Base-by-base conservation (phyloP, 2,888 invertebrate species). In the Ochropleura plecta region DNA sequence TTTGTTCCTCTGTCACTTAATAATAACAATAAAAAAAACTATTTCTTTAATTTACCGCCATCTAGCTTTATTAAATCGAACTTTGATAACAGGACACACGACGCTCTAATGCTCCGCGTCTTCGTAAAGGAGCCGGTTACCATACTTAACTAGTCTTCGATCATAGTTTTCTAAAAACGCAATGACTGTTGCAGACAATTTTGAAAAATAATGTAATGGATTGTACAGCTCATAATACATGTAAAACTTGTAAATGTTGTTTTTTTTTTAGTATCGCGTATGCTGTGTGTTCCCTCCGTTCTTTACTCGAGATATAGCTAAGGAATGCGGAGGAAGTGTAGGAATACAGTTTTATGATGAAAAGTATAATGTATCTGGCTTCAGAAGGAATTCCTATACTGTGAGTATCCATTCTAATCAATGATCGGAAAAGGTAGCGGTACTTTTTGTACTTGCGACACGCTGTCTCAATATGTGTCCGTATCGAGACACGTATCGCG, bases 211-310 rank as follows among this genome's bases (percentile, higher is more conserved):
- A 6, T n/a, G 16, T 8, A 3, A 46, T 30, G 44, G 46, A 18
- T 20, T 5, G 30, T 30, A 10, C 20, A 5, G 18, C 14, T 46
- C 46, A 5, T 8, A 16, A 9, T 20, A 55, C 12, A 14, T 16
- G 57, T 30, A 30, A 30, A 40, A 57, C 16, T 30, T 16, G 30
- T 16, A 59, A 59, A 16, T 59, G 16, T 40, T 59, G 8, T 59
- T 60, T n/a, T 20, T 49, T 12, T 42, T 49, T 51, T 63, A 95
- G 95, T 83, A 87, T 30, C 88, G 82, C 18, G 88, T 89, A 14
- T 95, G 95, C 73, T 95, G 95, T 75, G 77, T 93, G 8, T 91
- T 95, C 40, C 95, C 95, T 5, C 94, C 95, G 16, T 95, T 95
- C 79, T 95, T 94, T 76, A 90, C 90, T 16, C 85, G 91, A 20